Base-by-base conservation (phyloP, 2,888 invertebrate species). In the Autographa pulchrina region DNA sequence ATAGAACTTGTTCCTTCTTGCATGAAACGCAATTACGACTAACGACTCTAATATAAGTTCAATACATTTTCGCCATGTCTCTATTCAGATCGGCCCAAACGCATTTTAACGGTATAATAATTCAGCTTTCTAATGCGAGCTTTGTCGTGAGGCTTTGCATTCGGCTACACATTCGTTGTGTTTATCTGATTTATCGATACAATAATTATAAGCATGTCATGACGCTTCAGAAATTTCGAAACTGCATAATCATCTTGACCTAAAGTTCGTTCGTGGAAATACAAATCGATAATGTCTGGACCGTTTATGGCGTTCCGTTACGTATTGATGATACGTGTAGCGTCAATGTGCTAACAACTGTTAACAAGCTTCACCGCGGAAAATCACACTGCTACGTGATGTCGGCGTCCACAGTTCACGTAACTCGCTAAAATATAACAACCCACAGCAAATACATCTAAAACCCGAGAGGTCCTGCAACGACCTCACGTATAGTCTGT, bases 121-220 rank as follows among this genome's bases (percentile, higher is more conserved):
- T 89, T 88, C 77, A 87, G 91, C 94, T 94, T 94, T 95, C 95
- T 94, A 94, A 94, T 92, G 82, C 87, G 81, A 87, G 85, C 86
- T 91, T 92, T 90, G 90, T 90, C 89, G 87, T 91, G 90, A 88
- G 85, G 87, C 88, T 89, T 88, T 74, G 75, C 80, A 81, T 81
- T 81, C 74, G 80, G 74, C 76, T 83, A 80, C 79, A 74, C 69
- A 86, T 87, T 85, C 84, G 77, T 88, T 89, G 84, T 86, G 85
- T 88, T 88, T 89, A 91, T 91, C 91, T 89, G 91, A 92, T 92
- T 88, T 88, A 88, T 89, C 87, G 85, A 83, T 86, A 90, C 88
- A 89, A 90, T 91, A 91, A 92, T 92, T 92, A 91, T 89, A 82
- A 85, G 85, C 86, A 86, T 86, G 90, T 89, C 88, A 92, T 89